phyloP scores from a whole-genome alignment of 2,797 vertebrate genomes.

The Enteromius paludinosus region DNA sequence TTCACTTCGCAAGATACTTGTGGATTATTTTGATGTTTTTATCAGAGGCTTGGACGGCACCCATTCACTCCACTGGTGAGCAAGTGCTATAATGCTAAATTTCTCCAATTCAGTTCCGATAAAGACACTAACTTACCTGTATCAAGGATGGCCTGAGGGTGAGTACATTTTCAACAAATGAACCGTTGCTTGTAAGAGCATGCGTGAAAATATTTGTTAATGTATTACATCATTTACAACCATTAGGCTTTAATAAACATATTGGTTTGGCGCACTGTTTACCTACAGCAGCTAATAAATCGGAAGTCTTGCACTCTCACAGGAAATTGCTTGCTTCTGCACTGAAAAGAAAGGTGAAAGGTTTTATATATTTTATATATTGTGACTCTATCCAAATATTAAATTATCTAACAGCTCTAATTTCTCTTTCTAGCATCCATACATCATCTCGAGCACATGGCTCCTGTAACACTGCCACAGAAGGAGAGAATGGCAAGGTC shows the following conservation, averaged over 20 bases:
- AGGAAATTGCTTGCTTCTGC: neutral
- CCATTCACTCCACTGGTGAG: neutral
- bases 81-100: neutral
- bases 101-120: neutral
- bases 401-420: neutral
- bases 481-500: constrained; percentile 59
- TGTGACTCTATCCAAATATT: neutral
- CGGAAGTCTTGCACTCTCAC: neutral
- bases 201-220: neutral
- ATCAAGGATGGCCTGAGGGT: neutral
- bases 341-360: neutral
- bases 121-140: neutral
- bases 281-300: neutral
- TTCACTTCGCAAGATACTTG: neutral
- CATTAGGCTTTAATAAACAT: neutral
- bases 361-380: too few species aligned
- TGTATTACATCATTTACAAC: neutral
- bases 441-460: constrained; percentile 25
- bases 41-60: neutral
- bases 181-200: neutral
- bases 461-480: constrained; percentile 51
- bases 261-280: neutral
- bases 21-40: neutral
- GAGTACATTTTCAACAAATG: neutral
- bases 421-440: neutral